Evolutionary conservation across 1,140 invertebrate species (phyloP).

Genomic region (Drosophila miranda): DNA sequence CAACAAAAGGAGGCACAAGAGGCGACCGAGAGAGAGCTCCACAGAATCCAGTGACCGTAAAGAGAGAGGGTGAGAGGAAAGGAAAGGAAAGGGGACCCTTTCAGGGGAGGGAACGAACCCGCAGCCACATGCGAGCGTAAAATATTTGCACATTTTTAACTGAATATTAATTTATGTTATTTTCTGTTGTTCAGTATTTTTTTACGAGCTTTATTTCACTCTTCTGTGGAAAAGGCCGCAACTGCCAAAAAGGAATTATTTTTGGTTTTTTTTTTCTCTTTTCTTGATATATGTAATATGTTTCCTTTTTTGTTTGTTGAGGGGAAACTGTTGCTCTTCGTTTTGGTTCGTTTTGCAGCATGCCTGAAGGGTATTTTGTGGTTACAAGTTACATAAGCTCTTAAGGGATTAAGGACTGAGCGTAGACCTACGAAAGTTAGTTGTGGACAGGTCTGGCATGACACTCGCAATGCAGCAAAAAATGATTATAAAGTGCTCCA

Average conservation of each 20-base stretch:
- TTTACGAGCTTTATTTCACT: constrained; percentile 18
- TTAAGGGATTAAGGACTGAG: no score
- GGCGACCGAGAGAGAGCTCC: neutral
- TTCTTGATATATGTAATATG: no score
- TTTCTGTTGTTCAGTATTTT: constrained; percentile 36
- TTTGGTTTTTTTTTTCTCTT: constrained; percentile 8
- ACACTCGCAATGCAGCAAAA: no score
- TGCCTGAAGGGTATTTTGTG: no score
- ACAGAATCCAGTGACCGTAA: constrained; percentile 50
- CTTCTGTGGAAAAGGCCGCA: constrained; percentile 1
- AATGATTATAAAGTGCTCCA: no score
- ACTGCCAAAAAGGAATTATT: constrained; percentile 25
- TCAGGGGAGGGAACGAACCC: constrained; percentile 3
- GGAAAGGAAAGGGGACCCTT: neutral
- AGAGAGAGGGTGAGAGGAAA: constrained; percentile 4
- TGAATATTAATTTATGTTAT: constrained; percentile 76
- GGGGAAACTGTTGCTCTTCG: no score
- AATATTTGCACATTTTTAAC: constrained; percentile 74
- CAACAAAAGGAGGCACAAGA: constrained; percentile 6
- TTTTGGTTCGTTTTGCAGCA: no score
- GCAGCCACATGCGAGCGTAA: constrained; percentile 47
- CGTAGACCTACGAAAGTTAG: no score
- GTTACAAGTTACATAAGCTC: no score
- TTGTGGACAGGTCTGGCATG: no score
- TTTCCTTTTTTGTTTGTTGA: no score